Evolutionary conservation across 2,113 vertebrate genomes (phyloP), one percentile per base, ranked within the genome.

Genomic region (Arvicanthis niloticus): DNA sequence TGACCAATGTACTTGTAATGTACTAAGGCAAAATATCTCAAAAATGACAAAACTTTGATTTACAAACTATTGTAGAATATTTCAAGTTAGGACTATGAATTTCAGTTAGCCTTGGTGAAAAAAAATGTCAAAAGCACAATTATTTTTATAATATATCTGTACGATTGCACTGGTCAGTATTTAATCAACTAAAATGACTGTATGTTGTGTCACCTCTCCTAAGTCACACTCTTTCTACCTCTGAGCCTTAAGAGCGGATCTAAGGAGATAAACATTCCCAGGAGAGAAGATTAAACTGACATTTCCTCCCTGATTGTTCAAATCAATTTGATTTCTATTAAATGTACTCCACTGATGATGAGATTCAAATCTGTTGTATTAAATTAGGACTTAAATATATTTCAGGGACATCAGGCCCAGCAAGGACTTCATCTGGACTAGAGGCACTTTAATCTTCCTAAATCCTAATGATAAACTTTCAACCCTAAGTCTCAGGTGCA

Each of bases 261-360:
- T 48, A 89, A 94, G 62, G 58, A 67, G 65, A 93, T 81, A 60
- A 91, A 53, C 76, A n/a, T 68, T 93, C 90, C 51, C 88, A 68
- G 80, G 88, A 82, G 85, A 91, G 56, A 67, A 96, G 56, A 84
- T 91, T 96, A 96, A 93, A 88, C n/a, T 40, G 80, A 89, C 72
- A 91, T 88, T 93, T 95, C 94, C 92, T 95, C 58, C 56, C 67
- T 80, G 93, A 70, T 91, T 97, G 80, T 65, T 94, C 90, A 93
- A 96, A 96, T 96, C 85, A 96, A 95, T 96, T 95, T 96, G 76
- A 97, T 97, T 97, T 97, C 96, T 96, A 97, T 93, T 95, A 97
- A 98, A 92, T 89, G 78, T 19, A 88, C 67, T 92, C 70, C 88
- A 91, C 17, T 85, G 45, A 94, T 80, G 94, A 96, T 95, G 76